Evolutionary conservation across 2,888 invertebrate species (phyloP).

Genomic region (Marronus borbonicus): DNA sequence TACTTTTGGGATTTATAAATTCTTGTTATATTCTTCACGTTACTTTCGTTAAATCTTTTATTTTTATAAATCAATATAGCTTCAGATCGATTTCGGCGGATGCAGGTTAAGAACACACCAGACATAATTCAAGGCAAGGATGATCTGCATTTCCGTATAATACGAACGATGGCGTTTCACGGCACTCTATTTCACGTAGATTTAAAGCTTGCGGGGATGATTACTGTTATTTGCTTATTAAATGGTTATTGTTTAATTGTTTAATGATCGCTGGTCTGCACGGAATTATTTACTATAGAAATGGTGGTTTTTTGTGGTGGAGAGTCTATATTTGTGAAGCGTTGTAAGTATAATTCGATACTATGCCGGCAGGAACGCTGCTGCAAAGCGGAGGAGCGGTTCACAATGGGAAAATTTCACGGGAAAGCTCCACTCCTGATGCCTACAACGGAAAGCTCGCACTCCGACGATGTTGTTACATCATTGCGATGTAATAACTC

Average conservation of each 20-base stretch:
- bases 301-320: constrained; percentile 42
- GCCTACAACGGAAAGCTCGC: constrained; percentile 21
- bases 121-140: constrained; percentile 46
- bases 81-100: constrained; percentile 64
- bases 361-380: constrained; percentile 63
- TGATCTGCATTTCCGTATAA: constrained; percentile 44
- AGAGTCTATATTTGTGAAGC: constrained; percentile 62
- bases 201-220: constrained; percentile 19
- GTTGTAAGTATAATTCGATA: constrained; percentile 62
- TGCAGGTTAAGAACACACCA: constrained; percentile 52
- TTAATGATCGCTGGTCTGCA: constrained; percentile 23
- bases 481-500: constrained; percentile 23
- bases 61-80: constrained; percentile 63
- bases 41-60: constrained; percentile 51
- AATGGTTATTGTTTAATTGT: constrained; percentile 4
- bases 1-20: constrained; percentile 20
- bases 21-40: constrained; percentile 10
- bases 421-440: constrained; percentile 42
- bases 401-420: constrained; percentile 61
- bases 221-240: constrained; percentile 11
- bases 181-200: constrained; percentile 40
- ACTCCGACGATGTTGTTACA: constrained; percentile 18
- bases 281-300: constrained; percentile 41
- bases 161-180: constrained; percentile 35
- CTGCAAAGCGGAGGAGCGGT: constrained; percentile 55